These are phyloP conservation scores for Oncorhynchus gorbuscha DNA, from an alignment of 2,113 vertebrate species.

Conservation along the genomic window DNA sequence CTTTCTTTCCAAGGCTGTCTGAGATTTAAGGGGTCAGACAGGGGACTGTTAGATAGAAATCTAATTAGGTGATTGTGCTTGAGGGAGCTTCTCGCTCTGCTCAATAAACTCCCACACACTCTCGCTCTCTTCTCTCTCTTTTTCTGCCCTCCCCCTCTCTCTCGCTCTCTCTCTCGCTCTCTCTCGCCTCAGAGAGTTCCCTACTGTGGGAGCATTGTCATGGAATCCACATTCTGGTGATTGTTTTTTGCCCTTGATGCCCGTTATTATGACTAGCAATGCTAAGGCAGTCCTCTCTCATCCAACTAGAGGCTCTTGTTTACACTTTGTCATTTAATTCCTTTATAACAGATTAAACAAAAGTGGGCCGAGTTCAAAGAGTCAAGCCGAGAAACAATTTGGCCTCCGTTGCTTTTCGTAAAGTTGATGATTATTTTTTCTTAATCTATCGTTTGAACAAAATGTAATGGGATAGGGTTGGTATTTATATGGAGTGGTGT, in stretches of 20 bases:
- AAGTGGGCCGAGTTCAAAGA: neutral
- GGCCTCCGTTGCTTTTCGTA: neutral
- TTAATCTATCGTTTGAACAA: neutral
- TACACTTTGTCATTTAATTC: neutral
- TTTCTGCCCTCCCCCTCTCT: neutral
- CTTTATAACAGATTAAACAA: conserved; percentile 7
- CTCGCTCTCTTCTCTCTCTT: neutral
- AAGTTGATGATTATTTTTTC: neutral
- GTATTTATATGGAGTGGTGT: too few species aligned
- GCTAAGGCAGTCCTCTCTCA: neutral
- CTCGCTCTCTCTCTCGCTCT: conserved; percentile 40
- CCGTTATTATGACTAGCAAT: neutral
- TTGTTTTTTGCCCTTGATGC: conserved; percentile 24
- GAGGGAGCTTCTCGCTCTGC: conserved; percentile 65
- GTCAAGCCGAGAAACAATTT: neutral
- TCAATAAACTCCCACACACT: conserved; percentile 73
- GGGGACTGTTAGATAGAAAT: conserved; percentile 70
- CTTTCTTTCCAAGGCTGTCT: conserved; percentile 54
- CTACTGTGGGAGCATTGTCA: neutral
- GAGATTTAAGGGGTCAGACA: conserved; percentile 70
- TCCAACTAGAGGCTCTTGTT: neutral
- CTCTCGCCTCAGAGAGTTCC: neutral
- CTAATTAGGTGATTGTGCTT: conserved; percentile 77
- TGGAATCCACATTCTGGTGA: conserved; percentile 6
- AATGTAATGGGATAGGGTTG: too few species aligned